Evolutionary conservation across 2,113 vertebrate genomes (phyloP), one percentile per base, ranked within the genome.

Genomic region (Parus major): DNA sequence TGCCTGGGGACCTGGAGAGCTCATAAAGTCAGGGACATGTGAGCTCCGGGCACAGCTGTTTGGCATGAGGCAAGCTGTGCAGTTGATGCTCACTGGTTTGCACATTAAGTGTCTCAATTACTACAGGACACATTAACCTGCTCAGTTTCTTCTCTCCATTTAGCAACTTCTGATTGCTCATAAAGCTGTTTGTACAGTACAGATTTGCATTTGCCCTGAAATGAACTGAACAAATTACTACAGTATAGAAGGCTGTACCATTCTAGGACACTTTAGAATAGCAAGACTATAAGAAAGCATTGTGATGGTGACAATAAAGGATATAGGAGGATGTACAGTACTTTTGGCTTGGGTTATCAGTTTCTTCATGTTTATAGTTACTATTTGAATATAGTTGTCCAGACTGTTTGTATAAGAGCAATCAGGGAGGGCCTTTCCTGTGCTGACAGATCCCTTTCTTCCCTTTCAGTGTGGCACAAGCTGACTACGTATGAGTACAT

Each of bases 401-500:
- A 84, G 41, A 33, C 33, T 70, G 47, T 75, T 81, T 46, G 73
- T 52, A 0, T 42, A 24, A 64, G 35, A 63, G 44, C 28, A n/a
- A 22, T 61, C n/a, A 31, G 44, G 56, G 77, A 75, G 87, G 72
- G 61, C 59, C 27, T 85, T 85, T 85, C 81, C 81, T 61, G 49
- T 55, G 23, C 80, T 97, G 95, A 97, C 81, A 69, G 56, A 36
- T 79, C 29, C 95, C 46, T 93, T 56, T 72, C 92, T 82, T 82
- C 66, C 63, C 33, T 94, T 72, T 63, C 96, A 99, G 99, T 99
- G 98, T 99, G 99, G 99, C 99, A 99, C 98, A 98, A 98, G 77
- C 97, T 99, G 88, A 99, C 98, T 56, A 99, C 99, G 0, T 99
- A 99, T 8, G 99, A 99, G 94, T 99, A 99, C 96, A 99, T 99